Base-by-base conservation (phyloP, 1,140 invertebrate genomes). In the Drosophila ironensis region DNA sequence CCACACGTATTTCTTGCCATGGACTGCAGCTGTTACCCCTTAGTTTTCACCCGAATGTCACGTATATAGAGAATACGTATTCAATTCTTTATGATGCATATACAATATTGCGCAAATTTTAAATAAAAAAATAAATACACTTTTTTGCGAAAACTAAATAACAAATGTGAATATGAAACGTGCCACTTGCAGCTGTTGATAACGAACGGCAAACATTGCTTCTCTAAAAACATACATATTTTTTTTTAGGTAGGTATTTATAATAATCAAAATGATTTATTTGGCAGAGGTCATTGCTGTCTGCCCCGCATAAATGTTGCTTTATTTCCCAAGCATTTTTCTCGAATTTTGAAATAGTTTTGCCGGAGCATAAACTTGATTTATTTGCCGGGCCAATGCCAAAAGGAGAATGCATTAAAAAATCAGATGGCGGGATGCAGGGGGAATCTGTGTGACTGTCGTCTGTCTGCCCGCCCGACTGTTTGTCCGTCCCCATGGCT, bases 181-280 rank as follows among this genome's bases (percentile, higher is more conserved):
- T 70, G 72, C 56, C 72, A 46, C 76, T 51, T 60, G 53, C 51
- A 51, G 72, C 42, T 75, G 77, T 71, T 82, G 73, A 78, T 77
- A 77, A 77, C 72, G 51, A 76, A 20, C 41, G 35, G 17, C 52
- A 61, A 51, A 50, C 44, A 71, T 51, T 28, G 35, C 42, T 27
- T 41, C 51, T 57, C 47, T 61, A 59, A 76, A 68, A 59, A 61
- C n/a, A n/a, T n/a, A n/a, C n/a, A n/a, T n/a, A 52, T 59, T 48
- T 41, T 67, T 57, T 67, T 75, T 33, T 33, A 6, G 33, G 51
- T n/a, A 64, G 67, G 48, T 54, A 51, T 81, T 84, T 77, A 84
- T 84, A 69, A 84, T 82, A 82, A 84, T 84, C 73, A 73, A 82
- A 64, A 61, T 82, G 78, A 82, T 82, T 82, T 82, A 82, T 84